These are phyloP conservation scores for Sussaba pulchella DNA, from an alignment of 2,888 invertebrate species.

Conservation along the genomic window DNA sequence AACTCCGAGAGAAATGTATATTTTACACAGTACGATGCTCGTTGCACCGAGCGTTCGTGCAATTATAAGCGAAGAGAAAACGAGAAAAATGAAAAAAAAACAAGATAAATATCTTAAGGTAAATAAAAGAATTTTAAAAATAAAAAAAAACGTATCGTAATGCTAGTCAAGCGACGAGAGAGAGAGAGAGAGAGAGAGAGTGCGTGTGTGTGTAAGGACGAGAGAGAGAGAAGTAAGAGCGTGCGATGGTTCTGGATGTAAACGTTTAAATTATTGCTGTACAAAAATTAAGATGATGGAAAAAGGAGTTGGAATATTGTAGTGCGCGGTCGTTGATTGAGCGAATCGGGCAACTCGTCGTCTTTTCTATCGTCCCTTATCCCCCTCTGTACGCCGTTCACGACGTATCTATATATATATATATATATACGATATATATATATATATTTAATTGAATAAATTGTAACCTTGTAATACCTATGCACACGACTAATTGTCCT, in stretches of 20 bases:
- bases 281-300: constrained; percentile 74
- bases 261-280: constrained; percentile 70
- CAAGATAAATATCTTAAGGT: constrained; percentile 42
- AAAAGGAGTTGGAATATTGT: constrained; percentile 55
- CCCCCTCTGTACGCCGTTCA: constrained; percentile 52
- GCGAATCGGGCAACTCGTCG: constrained; percentile 42
- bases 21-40: constrained; percentile 35
- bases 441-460: constrained; percentile 43
- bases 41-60: constrained; percentile 16
- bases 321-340: constrained; percentile 18
- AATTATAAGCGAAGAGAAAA: constrained; percentile 12
- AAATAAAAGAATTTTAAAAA: constrained; percentile 25
- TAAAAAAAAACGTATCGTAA: constrained; percentile 70
- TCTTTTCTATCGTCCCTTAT: constrained; percentile 68
- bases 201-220: no score
- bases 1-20: constrained; percentile 46
- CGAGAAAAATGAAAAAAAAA: constrained; percentile 16
- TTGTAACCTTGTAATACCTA: constrained; percentile 65
- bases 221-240: constrained; percentile 20
- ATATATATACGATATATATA: constrained; percentile 24
- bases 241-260: constrained; percentile 38
- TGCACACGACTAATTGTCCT: constrained; percentile 58
- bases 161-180: constrained; percentile 73
- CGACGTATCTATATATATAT: constrained; percentile 48
- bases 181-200: constrained; percentile 31